Conservation (phyloP, 2,113 vertebrate genomes). For the Archocentrus centrarchus region DNA sequence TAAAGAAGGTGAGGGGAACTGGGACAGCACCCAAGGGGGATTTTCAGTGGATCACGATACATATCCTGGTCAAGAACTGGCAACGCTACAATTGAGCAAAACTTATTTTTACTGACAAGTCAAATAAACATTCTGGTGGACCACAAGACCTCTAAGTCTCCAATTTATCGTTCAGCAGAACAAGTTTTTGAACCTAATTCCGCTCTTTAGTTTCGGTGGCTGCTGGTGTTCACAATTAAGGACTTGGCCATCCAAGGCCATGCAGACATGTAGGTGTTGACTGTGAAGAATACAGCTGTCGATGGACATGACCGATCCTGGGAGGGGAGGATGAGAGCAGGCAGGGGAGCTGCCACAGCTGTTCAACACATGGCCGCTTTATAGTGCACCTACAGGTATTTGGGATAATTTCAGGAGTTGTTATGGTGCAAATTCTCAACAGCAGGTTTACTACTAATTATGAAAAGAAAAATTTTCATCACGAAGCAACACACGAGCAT, state of each 20-base stretch:
- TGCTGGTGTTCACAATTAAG: neutral
- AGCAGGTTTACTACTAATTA: slow-evolving; percentile 9
- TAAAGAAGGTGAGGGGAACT: slow-evolving; percentile 14
- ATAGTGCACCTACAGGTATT: slow-evolving; percentile 74
- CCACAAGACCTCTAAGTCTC: slow-evolving; percentile 14
- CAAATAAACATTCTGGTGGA: slow-evolving; percentile 58
- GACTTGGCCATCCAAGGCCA: neutral
- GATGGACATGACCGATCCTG: slow-evolving; percentile 13
- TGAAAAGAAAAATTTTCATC: neutral
- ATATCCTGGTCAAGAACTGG: slow-evolving; percentile 40
- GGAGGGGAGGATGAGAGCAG: slow-evolving; percentile 33
- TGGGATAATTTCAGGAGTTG: slow-evolving; percentile 67
- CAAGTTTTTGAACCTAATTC: neutral
- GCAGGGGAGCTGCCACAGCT: slow-evolving; percentile 62
- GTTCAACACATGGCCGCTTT: slow-evolving; percentile 66
- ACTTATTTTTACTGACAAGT: slow-evolving; percentile 44
- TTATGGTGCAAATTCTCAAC: slow-evolving; percentile 55
- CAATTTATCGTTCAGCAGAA: slow-evolving; percentile 12
- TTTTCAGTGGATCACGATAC: slow-evolving; percentile 33
- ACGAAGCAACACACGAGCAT: accelerated
- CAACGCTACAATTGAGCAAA: neutral
- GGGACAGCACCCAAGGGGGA: slow-evolving; percentile 29
- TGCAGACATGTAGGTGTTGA: neutral
- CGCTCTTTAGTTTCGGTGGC: neutral
- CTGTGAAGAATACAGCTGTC: slow-evolving; percentile 26